Base-by-base conservation (phyloP, 1,140 invertebrate species). In the Drosophila nikananu region DNA sequence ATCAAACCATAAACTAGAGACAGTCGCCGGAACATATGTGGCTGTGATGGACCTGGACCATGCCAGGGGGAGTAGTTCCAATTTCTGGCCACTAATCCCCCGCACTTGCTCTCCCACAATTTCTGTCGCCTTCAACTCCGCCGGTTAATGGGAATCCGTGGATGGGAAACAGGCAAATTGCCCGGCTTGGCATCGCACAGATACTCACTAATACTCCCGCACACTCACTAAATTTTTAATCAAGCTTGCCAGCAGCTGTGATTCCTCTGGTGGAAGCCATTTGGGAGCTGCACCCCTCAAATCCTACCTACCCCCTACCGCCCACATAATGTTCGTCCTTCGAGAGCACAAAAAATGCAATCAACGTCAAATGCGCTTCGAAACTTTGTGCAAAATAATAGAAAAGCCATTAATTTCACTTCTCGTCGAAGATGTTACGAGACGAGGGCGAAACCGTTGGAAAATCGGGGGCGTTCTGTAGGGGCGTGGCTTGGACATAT, bases 381-480 rank as follows among this genome's bases (percentile, higher is more conserved):
- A 89, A 89, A 89, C 86, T 89, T 89, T 89, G 81, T 80, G 74
- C 86, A 90, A 89, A 89, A 89, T 89, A 89, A 89, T 89, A 89
- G 84, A 89, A 89, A 89, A 89, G 86, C 84, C 84, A 89, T 89
- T 89, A 89, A 89, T 89, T 89, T 89, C 84, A 84, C 86, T 89
- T 89, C 81, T 86, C 86, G 86, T 89, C 86, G 81, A 89, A 89
- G 84, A 89, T 79, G 66, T 70, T 74, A 61, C 65, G 46, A 65
- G 41, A 42, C 39, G 46, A 35, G 44, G 63, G 44, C 66, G 27
- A 71, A 71, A 70, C 44, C 57, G 46, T 23, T 19, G 46, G 25
- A 42, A 42, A 62, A 32, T 8, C 48, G 37, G 37, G 42, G 37
- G 35, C 62, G 35, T 19, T 27, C 35, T 49, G 42, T n/a, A 27